Conservation (phyloP, 35 echinoderm and acorn worm genomes). For the Hemicentrotus pulcherrimus region DNA sequence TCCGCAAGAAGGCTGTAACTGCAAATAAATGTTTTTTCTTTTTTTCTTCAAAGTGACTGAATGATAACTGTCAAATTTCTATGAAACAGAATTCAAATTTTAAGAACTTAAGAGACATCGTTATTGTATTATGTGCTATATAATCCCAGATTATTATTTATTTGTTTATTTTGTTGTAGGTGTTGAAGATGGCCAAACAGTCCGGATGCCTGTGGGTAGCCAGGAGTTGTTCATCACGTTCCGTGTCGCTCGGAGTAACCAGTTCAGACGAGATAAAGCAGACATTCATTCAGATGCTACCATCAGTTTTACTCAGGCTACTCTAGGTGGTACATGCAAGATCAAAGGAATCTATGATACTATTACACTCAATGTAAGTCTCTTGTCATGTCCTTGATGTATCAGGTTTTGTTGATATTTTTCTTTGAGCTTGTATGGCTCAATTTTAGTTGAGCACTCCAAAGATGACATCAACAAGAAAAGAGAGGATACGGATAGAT, state of each 20-base stretch:
- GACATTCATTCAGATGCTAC: slow-evolving; percentile 94
- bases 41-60: too few species aligned
- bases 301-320: slow-evolving; percentile 89
- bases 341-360: slow-evolving; percentile 96
- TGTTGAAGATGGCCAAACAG: slow-evolving; percentile 96
- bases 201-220: slow-evolving; percentile 91
- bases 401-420: not conserved
- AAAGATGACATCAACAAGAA: too few species aligned
- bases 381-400: not conserved
- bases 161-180: slow-evolving; percentile 45
- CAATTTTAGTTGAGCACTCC: too few species aligned
- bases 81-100: too few species aligned
- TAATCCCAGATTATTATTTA: too few species aligned
- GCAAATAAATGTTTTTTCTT: too few species aligned
- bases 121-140: too few species aligned
- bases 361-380: slow-evolving; percentile 85
- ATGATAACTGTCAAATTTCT: too few species aligned
- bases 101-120: too few species aligned
- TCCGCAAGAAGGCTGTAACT: too few species aligned
- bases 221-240: slow-evolving; percentile 93
- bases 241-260: slow-evolving; percentile 71
- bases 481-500: too few species aligned
- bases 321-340: slow-evolving; percentile 84
- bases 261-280: slow-evolving; percentile 85
- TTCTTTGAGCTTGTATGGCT: not conserved